Conservation (phyloP, 2,888 invertebrate species). For the Nymphalis polychloros region DNA sequence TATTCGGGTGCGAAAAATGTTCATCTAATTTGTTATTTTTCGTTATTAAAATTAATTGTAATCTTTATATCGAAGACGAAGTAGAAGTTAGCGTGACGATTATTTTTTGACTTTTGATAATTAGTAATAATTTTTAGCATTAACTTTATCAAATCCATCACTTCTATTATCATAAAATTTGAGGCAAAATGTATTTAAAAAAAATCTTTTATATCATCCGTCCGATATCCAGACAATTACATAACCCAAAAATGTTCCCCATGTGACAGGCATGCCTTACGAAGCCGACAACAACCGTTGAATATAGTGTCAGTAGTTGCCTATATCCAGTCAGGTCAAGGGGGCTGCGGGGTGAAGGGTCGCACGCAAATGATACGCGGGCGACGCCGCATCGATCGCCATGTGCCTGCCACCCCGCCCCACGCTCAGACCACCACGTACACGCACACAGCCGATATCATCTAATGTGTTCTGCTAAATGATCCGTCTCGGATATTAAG, state of each 20-base stretch:
- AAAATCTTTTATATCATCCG: neutral
- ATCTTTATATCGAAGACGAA: too few relatives aligned
- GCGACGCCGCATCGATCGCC: constrained; percentile 75
- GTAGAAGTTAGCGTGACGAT: too few relatives aligned
- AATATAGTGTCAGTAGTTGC: constrained; percentile 41
- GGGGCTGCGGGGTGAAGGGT: constrained; percentile 52
- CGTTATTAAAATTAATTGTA: too few relatives aligned
- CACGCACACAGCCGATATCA: constrained; percentile 49
- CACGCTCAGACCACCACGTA: constrained; percentile 62
- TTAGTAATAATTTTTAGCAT: too few relatives aligned
- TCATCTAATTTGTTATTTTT: too few relatives aligned
- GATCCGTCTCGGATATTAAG: constrained; percentile 68
- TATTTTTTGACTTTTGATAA: too few relatives aligned
- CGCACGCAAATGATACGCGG: constrained; percentile 77
- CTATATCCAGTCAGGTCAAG: constrained; percentile 41
- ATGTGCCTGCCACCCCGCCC: constrained; percentile 49
- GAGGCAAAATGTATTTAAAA: too few relatives aligned
- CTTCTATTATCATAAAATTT: too few relatives aligned
- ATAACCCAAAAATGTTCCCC: constrained; percentile 29
- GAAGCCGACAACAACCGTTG: constrained; percentile 42
- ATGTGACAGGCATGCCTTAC: constrained; percentile 44
- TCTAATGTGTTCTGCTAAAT: constrained; percentile 79
- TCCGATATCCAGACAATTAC: constrained; percentile 19
- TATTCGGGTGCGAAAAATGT: too few relatives aligned
- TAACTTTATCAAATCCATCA: too few relatives aligned